Evolutionary conservation across 2,113 vertebrate genomes (phyloP).

Genomic region (Reinhardtius hippoglossoides): DNA sequence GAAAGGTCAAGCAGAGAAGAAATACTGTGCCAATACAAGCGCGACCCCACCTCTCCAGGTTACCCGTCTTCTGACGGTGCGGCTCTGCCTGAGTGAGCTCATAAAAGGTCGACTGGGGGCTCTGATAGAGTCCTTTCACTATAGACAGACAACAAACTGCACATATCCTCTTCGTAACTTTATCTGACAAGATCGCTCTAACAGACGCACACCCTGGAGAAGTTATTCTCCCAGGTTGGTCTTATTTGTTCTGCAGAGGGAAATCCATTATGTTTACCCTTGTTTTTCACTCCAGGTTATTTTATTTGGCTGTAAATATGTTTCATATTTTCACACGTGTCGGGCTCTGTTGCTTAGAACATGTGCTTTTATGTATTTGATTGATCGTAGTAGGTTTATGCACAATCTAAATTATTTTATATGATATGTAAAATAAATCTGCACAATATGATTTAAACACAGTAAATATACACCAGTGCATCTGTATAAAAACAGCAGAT

Average conservation of each 20-base stretch:
- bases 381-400: too few species aligned
- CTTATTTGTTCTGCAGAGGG: constrained; percentile 38
- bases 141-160: constrained; percentile 36
- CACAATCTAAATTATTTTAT: too few species aligned
- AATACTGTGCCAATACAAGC: constrained; percentile 53
- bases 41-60: constrained; percentile 31
- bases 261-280: constrained; percentile 59
- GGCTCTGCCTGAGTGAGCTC: constrained; percentile 55
- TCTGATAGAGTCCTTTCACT: constrained; percentile 57
- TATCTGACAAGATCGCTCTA: constrained; percentile 63
- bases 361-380: neutral
- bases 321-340: constrained; percentile 34
- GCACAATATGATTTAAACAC: too few species aligned
- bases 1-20: constrained; percentile 63
- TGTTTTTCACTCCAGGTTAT: constrained; percentile 45
- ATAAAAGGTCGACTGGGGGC: constrained; percentile 48
- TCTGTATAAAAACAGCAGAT: neutral
- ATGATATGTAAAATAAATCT: too few species aligned
- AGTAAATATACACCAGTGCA: neutral
- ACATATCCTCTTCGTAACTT: constrained; percentile 40
- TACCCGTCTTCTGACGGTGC: constrained; percentile 38
- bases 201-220: constrained; percentile 53
- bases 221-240: constrained; percentile 57
- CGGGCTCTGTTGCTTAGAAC: neutral
- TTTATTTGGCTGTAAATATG: constrained; percentile 57